Conservation (phyloP, 2,113 vertebrate genomes). For the Ceratotherium simum region DNA sequence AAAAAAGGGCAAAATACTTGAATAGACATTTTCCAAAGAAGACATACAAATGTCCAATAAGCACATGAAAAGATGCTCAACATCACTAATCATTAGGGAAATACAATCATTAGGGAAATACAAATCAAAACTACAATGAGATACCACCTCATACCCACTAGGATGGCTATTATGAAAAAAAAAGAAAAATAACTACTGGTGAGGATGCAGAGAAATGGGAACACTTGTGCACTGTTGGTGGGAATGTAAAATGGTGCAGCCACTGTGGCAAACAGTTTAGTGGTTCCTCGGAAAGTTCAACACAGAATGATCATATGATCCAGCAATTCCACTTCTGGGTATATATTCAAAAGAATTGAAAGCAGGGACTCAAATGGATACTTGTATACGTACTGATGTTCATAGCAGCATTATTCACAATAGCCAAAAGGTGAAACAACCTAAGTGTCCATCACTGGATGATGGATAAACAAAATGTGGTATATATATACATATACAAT, state of each 20-base stretch:
- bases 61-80: not conserved
- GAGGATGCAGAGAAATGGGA: not conserved
- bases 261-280: not conserved
- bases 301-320: not conserved
- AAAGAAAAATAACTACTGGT: not conserved
- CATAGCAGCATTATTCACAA: not conserved
- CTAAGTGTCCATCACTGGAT: not conserved
- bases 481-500: not conserved
- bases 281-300: not conserved
- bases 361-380: not conserved
- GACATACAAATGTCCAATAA: not conserved
- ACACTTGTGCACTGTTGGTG: rapidly evolving
- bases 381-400: too few relatives aligned
- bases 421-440: not conserved
- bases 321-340: not conserved
- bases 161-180: not conserved
- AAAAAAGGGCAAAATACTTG: not conserved
- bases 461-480: not conserved
- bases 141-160: not conserved
- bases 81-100: not conserved
- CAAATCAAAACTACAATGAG: not conserved
- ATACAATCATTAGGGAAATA: not conserved
- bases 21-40: not conserved
- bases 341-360: not conserved
- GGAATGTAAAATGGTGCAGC: not conserved